phyloP scores from a whole-genome alignment of 2,797 vertebrate species.

The Craterocephalus amniculus region DNA sequence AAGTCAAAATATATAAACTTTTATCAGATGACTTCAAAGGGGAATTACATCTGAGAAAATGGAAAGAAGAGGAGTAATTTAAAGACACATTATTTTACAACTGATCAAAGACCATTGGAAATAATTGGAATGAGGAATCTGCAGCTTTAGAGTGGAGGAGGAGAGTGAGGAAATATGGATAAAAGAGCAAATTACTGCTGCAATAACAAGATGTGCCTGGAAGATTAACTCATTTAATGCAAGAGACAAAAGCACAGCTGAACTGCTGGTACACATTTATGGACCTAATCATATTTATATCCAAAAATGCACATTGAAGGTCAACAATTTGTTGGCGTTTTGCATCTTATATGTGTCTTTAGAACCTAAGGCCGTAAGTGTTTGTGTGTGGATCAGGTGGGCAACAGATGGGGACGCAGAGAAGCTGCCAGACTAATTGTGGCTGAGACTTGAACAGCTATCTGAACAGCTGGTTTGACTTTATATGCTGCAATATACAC shows the following conservation, averaged over 20 bases:
- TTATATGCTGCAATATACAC: slow-evolving; percentile 24
- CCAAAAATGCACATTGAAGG: background rate
- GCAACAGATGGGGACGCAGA: slow-evolving; percentile 62
- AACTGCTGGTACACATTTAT: background rate
- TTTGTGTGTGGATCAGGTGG: slow-evolving; percentile 65
- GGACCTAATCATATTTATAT: background rate
- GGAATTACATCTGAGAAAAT: background rate
- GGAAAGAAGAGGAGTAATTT: background rate
- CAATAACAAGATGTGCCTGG: background rate
- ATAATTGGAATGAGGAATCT: background rate
- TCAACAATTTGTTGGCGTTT: background rate
- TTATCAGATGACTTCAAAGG: background rate
- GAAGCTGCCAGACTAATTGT: slow-evolving; percentile 63
- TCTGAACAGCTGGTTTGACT: slow-evolving; percentile 32
- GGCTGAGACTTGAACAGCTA: slow-evolving; percentile 37
- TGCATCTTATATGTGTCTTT: background rate
- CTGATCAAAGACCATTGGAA: background rate
- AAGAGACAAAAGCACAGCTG: slow-evolving; percentile 6
- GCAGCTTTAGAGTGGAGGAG: background rate
- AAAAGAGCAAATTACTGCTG: background rate
- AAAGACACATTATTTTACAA: background rate
- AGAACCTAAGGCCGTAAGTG: background rate
- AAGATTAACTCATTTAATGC: slow-evolving; percentile 10
- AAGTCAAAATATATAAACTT: background rate
- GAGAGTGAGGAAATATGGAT: background rate